A percentile compares a stretch with the other conserved stretches of the same genome.
These are phyloP conservation scores for Mylabris sibirica DNA, from an alignment of 2,888 invertebrate species.

Conservation along the genomic window DNA sequence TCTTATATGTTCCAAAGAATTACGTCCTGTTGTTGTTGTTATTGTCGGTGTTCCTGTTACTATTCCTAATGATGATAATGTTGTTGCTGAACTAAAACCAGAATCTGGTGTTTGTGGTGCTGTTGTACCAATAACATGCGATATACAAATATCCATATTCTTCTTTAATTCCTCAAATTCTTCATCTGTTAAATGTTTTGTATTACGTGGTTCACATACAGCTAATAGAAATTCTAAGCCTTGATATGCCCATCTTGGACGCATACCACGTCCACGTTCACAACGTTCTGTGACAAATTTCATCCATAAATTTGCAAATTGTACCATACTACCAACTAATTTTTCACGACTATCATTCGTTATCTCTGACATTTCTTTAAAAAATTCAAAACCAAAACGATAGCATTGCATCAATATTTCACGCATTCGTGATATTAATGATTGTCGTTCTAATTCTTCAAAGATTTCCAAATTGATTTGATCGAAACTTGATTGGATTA, in stretches of 20 bases:
- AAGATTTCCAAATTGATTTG: slow-evolving; percentile 64
- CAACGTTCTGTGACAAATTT: slow-evolving; percentile 84
- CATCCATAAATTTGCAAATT: slow-evolving; percentile 88
- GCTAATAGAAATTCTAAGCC: slow-evolving; percentile 87
- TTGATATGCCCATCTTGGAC: slow-evolving; percentile 89
- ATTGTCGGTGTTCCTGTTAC: slow-evolving; percentile 41
- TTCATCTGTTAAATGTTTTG: slow-evolving; percentile 75
- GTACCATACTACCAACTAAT: slow-evolving; percentile 69
- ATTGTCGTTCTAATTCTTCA: slow-evolving; percentile 67
- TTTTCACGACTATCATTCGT: slow-evolving; percentile 58
- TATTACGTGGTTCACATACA: slow-evolving; percentile 85
- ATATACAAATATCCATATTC: slow-evolving; percentile 84
- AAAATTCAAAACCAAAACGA: slow-evolving; percentile 88
- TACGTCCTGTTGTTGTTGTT: slow-evolving; percentile 30
- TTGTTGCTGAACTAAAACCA: slow-evolving; percentile 55
- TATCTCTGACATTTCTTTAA: slow-evolving; percentile 76
- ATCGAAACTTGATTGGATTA: slow-evolving; percentile 65
- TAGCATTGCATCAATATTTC: slow-evolving; percentile 87
- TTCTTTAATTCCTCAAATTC: slow-evolving; percentile 83
- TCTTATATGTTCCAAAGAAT: slow-evolving; percentile 52
- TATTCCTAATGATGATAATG: slow-evolving; percentile 31
- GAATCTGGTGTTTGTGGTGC: slow-evolving; percentile 59
- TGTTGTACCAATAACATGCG: slow-evolving; percentile 78
- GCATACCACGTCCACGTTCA: slow-evolving; percentile 76
- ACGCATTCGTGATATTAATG: slow-evolving; percentile 71